Evolutionary conservation across 2,888 invertebrate species (phyloP), one percentile per base, ranked within the genome.

Genomic region (Hipparchia sbordonii): DNA sequence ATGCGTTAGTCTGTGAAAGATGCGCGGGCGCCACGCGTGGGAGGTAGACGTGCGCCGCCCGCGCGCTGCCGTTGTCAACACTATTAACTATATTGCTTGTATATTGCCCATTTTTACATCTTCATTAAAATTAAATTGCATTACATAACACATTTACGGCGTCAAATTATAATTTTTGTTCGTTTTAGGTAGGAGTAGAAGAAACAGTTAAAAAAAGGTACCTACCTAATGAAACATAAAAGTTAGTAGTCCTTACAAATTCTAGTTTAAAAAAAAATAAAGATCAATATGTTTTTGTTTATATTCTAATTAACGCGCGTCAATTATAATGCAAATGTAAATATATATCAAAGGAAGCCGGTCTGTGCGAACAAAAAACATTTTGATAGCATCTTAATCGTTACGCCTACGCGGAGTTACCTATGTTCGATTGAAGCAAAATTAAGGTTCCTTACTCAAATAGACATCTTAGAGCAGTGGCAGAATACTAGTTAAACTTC

Each of bases 331-430:
- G 68, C 61, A 73, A 77, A 75, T 74, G 69, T 72, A 71, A 72
- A 68, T 68, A 71, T 68, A 71, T 76, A 70, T 89, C 90, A 91
- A 91, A 91, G 79, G 79, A 81, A 69, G 82, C 79, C 79, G 78
- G 71, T 71, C 48, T 60, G 71, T 51, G 85, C 85, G 85, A 81
- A 81, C 74, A 77, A 79, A 84, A 85, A 88, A 86, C 83, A 82
- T 85, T 65, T 84, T 82, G 88, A 90, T 90, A 87, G 78, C 79
- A 91, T 91, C 91, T 90, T 87, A 87, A 90, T 90, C 86, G 81
- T 73, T 75, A 79, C 88, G 79, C 92, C 92, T 85, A 91, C 91
- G 74, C 77, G 66, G 87, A 87, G 89, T 90, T 89, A 88, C 88
- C n/a, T n/a, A n/a, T n/a, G 89, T 90, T 89, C 84, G 83, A 76